These are phyloP conservation scores for Poeciliopsis turrubarensis DNA, from an alignment of 2,113 vertebrate species.

Conservation along the genomic window DNA sequence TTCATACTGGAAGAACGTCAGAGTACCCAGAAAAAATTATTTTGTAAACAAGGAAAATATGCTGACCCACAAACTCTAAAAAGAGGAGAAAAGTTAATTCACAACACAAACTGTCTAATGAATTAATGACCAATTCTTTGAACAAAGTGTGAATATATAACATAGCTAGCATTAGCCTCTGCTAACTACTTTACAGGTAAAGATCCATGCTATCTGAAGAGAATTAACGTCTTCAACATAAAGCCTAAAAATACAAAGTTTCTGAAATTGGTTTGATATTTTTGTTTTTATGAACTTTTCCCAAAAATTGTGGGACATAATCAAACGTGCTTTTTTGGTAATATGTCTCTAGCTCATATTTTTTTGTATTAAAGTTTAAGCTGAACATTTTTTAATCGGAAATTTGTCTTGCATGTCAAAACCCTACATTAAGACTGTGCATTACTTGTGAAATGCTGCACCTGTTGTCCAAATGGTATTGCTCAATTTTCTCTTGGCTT, in stretches of 20 bases:
- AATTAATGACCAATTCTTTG: not conserved
- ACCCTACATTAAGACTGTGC: not conserved
- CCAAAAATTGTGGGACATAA: not conserved
- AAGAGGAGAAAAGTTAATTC: not conserved
- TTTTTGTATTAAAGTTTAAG: too few species aligned
- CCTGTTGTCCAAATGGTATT: slow-evolving; percentile 46
- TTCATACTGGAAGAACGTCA: not conserved
- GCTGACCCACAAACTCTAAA: not conserved
- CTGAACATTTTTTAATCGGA: too few species aligned
- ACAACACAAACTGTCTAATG: not conserved
- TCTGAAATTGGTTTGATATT: not conserved
- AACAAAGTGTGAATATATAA: not conserved
- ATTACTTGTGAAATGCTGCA: slow-evolving; percentile 14
- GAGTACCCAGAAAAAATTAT: not conserved
- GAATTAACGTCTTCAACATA: not conserved
- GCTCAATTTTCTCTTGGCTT: slow-evolving; percentile 31
- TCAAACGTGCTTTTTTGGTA: not conserved
- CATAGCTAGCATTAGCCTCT: not conserved
- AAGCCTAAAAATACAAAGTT: not conserved
- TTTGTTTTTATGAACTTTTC: not conserved
- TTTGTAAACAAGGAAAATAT: not conserved
- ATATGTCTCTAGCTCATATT: too few species aligned
- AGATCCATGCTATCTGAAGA: not conserved
- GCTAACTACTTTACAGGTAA: not conserved
- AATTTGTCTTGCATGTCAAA: not conserved